phyloP scores from a whole-genome alignment of 2,113 vertebrate genomes.

The Natator depressus region DNA sequence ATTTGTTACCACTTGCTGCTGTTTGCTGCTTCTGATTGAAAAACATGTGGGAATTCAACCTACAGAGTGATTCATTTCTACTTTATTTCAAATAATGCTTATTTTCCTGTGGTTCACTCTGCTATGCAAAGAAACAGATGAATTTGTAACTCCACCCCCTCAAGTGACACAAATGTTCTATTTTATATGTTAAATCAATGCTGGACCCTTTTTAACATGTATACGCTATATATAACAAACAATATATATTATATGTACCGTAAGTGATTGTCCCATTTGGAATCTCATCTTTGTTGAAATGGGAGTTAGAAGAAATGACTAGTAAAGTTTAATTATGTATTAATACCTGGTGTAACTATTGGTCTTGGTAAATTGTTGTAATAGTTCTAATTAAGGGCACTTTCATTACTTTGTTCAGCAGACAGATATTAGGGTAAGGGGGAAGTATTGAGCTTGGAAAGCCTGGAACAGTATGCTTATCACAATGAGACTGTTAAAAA shows the following conservation, averaged over 20 bases:
- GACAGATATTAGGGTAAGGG: neutral
- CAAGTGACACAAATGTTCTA: conserved; percentile 56
- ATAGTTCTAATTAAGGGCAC: neutral
- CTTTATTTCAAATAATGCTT: conserved; percentile 32
- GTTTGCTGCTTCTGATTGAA: neutral
- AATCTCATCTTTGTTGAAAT: neutral
- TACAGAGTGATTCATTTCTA: conserved; percentile 50
- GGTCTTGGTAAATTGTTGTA: neutral
- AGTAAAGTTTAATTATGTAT: neutral
- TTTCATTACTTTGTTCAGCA: neutral
- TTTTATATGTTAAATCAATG: neutral
- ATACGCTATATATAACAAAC: neutral
- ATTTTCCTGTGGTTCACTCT: conserved; percentile 1
- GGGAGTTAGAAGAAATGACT: neutral
- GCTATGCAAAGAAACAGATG: conserved; percentile 49
- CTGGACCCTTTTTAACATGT: neutral
- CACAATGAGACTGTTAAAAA: neutral
- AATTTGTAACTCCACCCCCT: conserved; percentile 68
- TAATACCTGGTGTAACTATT: neutral
- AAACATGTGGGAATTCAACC: neutral
- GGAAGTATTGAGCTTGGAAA: neutral
- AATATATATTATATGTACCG: neutral
- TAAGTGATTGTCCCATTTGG: neutral
- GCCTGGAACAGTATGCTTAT: neutral
- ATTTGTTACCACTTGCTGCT: neutral